Evolutionary conservation across 2,797 vertebrate genomes (phyloP), one percentile per base, ranked within the genome.

Genomic region (Garrulus glandarius): DNA sequence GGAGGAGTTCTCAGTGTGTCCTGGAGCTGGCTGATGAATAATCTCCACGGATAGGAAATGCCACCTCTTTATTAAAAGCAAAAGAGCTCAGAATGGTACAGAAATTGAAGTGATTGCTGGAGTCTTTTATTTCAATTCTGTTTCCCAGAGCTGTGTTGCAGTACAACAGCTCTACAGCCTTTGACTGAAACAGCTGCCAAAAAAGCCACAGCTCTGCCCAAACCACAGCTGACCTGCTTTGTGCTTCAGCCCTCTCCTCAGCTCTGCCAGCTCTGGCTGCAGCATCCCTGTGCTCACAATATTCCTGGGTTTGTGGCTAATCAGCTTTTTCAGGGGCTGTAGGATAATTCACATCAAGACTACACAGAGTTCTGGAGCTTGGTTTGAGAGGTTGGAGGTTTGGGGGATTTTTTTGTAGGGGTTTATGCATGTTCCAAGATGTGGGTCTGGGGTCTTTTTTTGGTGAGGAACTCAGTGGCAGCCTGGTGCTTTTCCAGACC

Each of bases 241-340:
- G 13, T 34, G 7, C 29, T 30, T 5, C 26, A 59, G 69, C 44
- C 17, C 3, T n/a, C 11, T 32, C 29, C 68, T 69, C 64, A 52
- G 36, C 72, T 46, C 6, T 11, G 16, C 29, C 30, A 10, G 18
- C 13, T 30, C 49, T 76, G 77, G 12, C 65, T 88, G 56, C 74
- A 70, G 53, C 14, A 5, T 26, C 56, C 64, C 32, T 43, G 12
- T 6, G 0, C 65, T 26, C 0, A 6, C 14, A 20, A 0, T 3
- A 9, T 22, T 36, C 32, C 22, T 17, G 6, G 5, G 1, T n/a
- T 10, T 15, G 18, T 19, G 41, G n/a, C 36, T 36, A 4, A 52
- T 47, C 64, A 27, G 61, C 53, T 14, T 74, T 37, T 30, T 26
- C 91, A 49, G 70, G 64, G 18, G 15, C 81, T 80, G 3, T 15